Base-by-base conservation (phyloP, 1,140 invertebrate species). In the Leptinotarsa lineolata region DNA sequence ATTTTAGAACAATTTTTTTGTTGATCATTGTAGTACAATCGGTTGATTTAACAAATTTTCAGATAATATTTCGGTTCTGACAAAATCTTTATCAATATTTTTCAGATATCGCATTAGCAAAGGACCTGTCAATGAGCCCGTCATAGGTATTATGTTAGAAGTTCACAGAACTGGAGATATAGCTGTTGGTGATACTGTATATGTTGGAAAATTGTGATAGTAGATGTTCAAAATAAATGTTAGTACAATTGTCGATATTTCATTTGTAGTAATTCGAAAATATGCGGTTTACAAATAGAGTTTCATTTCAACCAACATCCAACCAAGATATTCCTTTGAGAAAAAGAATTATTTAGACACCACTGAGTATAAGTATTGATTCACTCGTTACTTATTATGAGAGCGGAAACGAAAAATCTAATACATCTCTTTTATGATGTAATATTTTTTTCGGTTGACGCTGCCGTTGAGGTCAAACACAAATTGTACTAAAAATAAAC, bases 61-160 rank as follows among this genome's bases (percentile, higher is more conserved):
- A n/a, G n/a, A n/a, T n/a, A n/a, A n/a, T 30, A 30, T 1, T 6
- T 1, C 8, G 1, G 8, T 39, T 39, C 8, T 39, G 30, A 3
- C 11, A 2, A 39, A 2, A 39, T 30, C 8, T 39, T 39, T 39
- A 39, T 39, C 8, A 39, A 39, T 39, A 2, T 73, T 70, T 80
- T 80, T 18, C 67, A 81, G 81, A 20, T 83, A 81, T 66, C 48
- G 81, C 30, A 78, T 73, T 54, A 73, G 74, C 20, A 30, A 72
- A 24, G 76, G 78, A 22, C 76, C 77, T 15, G 74, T 77, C 22
- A 76, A 73, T 54, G 60, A 21, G 12, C 76, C 78, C 13, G 73
- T 78, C 12, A 79, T 83, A 77, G 80, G 81, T 13, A 72, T 75
- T 16, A 76, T 79, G 65, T 46, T 80, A 30, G 78, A 76, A 64